These are phyloP conservation scores for Onthophagus taurus DNA, from an alignment of 1,140 invertebrate genomes.

Conservation along the genomic window DNA sequence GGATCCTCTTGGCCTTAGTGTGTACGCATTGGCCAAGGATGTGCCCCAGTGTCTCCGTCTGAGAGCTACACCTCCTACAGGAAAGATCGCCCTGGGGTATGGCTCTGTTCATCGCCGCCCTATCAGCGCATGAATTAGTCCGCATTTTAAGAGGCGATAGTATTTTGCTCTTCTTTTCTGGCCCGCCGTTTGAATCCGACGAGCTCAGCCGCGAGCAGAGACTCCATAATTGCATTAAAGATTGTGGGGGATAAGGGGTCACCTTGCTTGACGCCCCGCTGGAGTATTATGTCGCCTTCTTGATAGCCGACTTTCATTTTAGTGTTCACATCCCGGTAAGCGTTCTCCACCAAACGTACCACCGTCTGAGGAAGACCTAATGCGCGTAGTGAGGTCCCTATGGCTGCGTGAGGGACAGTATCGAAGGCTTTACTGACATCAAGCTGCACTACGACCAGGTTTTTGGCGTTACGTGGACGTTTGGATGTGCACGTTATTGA, in stretches of 20 bases:
- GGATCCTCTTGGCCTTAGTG: conserved; percentile 23
- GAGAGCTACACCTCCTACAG: conserved; percentile 15
- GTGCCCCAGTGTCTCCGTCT: conserved; percentile 25
- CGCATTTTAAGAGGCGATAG: conserved; percentile 18
- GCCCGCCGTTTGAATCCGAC: conserved; percentile 3
- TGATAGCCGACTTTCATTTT: conserved; percentile 1
- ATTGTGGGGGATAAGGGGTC: conserved; percentile 12
- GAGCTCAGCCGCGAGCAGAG: no score
- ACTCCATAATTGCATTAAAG: conserved; percentile 16
- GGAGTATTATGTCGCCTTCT: conserved; percentile 3
- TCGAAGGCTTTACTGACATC: conserved; percentile 16
- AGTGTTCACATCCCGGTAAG: conserved; percentile 13
- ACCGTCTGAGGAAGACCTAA: conserved; percentile 13
- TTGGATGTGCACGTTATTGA: conserved; percentile 11
- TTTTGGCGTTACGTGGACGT: conserved; percentile 7
- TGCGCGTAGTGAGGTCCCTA: conserved; percentile 10
- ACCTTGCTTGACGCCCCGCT: conserved; percentile 14
- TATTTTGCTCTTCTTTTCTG: conserved; percentile 14
- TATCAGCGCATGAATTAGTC: conserved; percentile 19
- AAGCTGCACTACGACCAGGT: conserved; percentile 20
- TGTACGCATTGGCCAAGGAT: conserved; percentile 23
- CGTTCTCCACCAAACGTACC: conserved; percentile 11
- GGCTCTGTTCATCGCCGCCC: conserved; percentile 18
- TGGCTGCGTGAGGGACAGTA: conserved; percentile 13
- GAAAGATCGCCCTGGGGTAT: conserved; percentile 7